A percentile compares a stretch with the other conserved stretches of the same genome.
These are phyloP conservation scores for Lepidochrysops patricia DNA, from an alignment of 2,888 invertebrate genomes.

Conservation along the genomic window DNA sequence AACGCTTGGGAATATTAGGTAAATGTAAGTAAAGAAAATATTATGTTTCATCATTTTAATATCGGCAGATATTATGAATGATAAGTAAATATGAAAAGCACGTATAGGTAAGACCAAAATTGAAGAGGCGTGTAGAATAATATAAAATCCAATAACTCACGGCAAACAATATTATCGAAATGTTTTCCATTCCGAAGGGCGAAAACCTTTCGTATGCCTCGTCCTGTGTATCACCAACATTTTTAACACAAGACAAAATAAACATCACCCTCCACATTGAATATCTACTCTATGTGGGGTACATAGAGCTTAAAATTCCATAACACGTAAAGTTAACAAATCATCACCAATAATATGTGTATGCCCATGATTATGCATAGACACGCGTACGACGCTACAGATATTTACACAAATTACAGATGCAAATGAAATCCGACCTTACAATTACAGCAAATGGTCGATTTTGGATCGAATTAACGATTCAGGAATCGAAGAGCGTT, in stretches of 20 bases:
- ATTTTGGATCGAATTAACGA: slow-evolving; percentile 21
- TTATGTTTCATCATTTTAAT: no score
- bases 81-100: neutral
- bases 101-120: neutral
- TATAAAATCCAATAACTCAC: neutral
- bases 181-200: slow-evolving; percentile 1
- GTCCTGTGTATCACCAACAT: slow-evolving; percentile 6
- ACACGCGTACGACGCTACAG: slow-evolving; percentile 45
- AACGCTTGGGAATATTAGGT: no score
- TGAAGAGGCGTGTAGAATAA: neutral
- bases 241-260: slow-evolving; percentile 7
- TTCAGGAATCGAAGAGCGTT: slow-evolving; percentile 23
- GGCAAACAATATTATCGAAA: neutral
- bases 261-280: neutral
- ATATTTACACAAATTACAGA: slow-evolving; percentile 25
- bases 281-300: slow-evolving; percentile 18
- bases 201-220: neutral
- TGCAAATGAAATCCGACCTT: slow-evolving; percentile 32
- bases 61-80: no score
- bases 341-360: slow-evolving; percentile 59
- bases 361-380: slow-evolving; percentile 66
- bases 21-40: no score
- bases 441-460: slow-evolving; percentile 24
- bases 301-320: slow-evolving; percentile 29
- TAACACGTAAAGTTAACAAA: slow-evolving; percentile 53